These are phyloP conservation scores for Drosophila melanica DNA, from an alignment of 1,140 invertebrate species.

Conservation along the genomic window DNA sequence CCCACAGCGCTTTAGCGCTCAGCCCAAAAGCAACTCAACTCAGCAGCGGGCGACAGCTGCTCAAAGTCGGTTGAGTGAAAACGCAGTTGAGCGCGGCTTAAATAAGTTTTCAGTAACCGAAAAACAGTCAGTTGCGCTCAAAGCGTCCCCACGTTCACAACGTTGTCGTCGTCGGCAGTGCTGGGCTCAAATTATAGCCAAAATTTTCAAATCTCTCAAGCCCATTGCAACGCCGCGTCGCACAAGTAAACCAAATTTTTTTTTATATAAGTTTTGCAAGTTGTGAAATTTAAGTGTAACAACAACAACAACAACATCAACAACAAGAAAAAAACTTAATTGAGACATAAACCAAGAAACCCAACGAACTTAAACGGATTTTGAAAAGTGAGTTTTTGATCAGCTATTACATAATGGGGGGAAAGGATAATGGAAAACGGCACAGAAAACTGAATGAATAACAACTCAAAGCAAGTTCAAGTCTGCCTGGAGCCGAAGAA, in stretches of 20 bases:
- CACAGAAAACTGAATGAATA: not conserved
- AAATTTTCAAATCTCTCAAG: constrained; percentile 22
- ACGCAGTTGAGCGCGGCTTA: constrained; percentile 67
- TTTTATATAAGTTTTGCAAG: constrained; percentile 51
- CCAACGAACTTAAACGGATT: constrained; percentile 19
- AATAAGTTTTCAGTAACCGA: constrained; percentile 77
- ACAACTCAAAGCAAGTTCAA: constrained; percentile 30
- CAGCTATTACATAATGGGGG: constrained; percentile 40
- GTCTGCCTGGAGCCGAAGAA: constrained; percentile 37
- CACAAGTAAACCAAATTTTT: constrained; percentile 35
- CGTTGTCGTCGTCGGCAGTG: constrained; percentile 54
- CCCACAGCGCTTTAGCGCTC: constrained; percentile 17
- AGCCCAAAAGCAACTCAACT: constrained; percentile 7
- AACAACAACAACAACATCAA: not conserved
- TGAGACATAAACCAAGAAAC: not conserved
- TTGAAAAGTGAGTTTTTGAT: constrained; percentile 47
- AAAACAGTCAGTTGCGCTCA: constrained; percentile 78
- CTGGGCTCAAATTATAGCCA: constrained; percentile 35
- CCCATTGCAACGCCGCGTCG: constrained; percentile 42
- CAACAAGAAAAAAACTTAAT: not conserved
- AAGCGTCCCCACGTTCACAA: constrained; percentile 77
- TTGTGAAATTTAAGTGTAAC: constrained; percentile 42
- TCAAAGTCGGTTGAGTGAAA: constrained; percentile 53
- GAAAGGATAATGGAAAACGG: constrained; percentile 35
- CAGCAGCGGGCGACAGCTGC: constrained; percentile 15